Evolutionary conservation across 2,888 invertebrate genomes (phyloP), one percentile per base, ranked within the genome.

Genomic region (Stramonita haemastoma): DNA sequence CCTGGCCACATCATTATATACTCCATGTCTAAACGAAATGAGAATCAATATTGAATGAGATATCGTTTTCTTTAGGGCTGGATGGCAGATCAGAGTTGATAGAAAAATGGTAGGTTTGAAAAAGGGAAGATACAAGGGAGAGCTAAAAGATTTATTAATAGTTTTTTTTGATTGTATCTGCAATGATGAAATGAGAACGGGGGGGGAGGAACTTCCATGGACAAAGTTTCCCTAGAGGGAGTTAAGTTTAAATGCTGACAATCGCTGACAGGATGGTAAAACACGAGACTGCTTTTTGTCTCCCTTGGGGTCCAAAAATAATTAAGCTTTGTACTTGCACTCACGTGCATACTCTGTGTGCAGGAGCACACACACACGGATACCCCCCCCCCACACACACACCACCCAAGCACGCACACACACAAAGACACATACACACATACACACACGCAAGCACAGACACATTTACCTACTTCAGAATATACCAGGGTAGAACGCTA

Each of bases 31-130:
- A 26, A 73, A 11, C n/a, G 73, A 26, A 73, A 73, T 73, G n/a
- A n/a, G n/a, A n/a, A 73, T 73, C n/a, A 73, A 73, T 73, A 73
- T 73, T 73, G 73, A 73, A 73, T 73, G 73, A 60, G 26, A 73
- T 73, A 73, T n/a, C n/a, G 73, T 73, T 73, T 73, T 73, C 73
- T n/a, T n/a, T 29, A n/a, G 73, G 73, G 73, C 26, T 1, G 0
- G 26, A 26, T 46, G 46, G 46, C 46, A 46, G 46, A 46, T 46
- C 46, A 46, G 46, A 46, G 46, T 46, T 46, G n/a, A 22, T 19
- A 29, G 73, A 29, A n/a, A 73, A 73, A n/a, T 22, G n/a, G 11
- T 11, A 73, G n/a, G 73, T 73, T 73, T 26, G n/a, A 73, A 73
- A 26, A 1, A 73, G n/a, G n/a, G n/a, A 73, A 8, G 11, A n/a